Evolutionary conservation across 2,888 invertebrate species (phyloP).

Genomic region (Chrysolina americana): DNA sequence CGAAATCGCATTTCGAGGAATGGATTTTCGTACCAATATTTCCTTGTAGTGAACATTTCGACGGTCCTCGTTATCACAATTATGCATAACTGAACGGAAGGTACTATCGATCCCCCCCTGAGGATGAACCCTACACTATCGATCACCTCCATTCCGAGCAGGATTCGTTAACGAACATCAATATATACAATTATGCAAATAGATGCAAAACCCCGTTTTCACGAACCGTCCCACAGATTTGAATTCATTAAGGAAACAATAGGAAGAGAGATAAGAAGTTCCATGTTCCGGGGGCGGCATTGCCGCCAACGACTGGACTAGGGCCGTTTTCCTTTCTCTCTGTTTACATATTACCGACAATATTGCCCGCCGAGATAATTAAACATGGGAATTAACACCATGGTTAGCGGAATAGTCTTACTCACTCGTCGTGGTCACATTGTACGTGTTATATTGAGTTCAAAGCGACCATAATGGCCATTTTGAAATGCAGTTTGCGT

Average conservation of each 20-base stretch:
- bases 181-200: constrained; percentile 71
- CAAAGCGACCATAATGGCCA: constrained; percentile 34
- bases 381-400: constrained; percentile 49
- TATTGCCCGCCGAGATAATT: constrained; percentile 60
- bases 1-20: too few species aligned
- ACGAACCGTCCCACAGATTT: constrained; percentile 67
- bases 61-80: background rate
- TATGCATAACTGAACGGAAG: background rate
- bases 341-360: constrained; percentile 59
- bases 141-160: constrained; percentile 52
- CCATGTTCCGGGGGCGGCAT: constrained; percentile 52
- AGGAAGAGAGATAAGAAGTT: constrained; percentile 68
- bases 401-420: constrained; percentile 46
- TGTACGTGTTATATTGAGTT: constrained; percentile 39
- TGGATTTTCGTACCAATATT: too few species aligned
- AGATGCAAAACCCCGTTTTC: constrained; percentile 69
- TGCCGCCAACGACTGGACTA: constrained; percentile 44
- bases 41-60: too few species aligned
- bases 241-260: constrained; percentile 69
- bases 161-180: constrained; percentile 70
- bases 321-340: constrained; percentile 36
- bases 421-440: constrained; percentile 47
- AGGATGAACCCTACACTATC: constrained; percentile 25
- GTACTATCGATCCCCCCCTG: background rate
- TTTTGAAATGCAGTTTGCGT: constrained; percentile 16